Evolutionary conservation across 2,888 invertebrate genomes (phyloP).

Genomic region (Hydroisotoma schaefferi): DNA sequence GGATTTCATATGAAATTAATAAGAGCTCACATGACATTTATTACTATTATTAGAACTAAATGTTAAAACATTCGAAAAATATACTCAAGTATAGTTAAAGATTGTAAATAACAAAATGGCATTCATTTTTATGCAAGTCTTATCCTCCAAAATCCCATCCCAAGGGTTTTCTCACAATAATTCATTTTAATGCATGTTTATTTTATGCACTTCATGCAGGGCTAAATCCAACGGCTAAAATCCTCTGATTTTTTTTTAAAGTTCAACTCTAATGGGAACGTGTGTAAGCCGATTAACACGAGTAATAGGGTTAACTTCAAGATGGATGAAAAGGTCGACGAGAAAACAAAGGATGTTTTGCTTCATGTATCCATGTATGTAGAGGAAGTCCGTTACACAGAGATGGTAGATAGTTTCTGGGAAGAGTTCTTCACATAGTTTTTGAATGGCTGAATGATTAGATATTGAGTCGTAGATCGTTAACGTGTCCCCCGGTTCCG

Average conservation of each 20-base stretch:
- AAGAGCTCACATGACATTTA: too few species aligned
- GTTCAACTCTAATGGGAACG: slow-evolving; percentile 35
- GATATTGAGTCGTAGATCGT: slow-evolving; percentile 45
- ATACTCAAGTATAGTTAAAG: too few species aligned
- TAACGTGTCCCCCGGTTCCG: slow-evolving; percentile 42
- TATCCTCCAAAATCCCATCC: background rate
- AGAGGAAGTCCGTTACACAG: slow-evolving; percentile 45
- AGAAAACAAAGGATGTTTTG: slow-evolving; percentile 45
- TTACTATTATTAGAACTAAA: too few species aligned
- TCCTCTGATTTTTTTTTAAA: background rate
- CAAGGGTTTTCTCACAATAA: background rate
- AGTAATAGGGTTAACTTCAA: slow-evolving; percentile 42
- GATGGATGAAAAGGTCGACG: slow-evolving; percentile 44
- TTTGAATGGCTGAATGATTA: slow-evolving; percentile 41
- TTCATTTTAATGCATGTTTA: background rate
- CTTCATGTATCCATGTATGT: slow-evolving; percentile 48
- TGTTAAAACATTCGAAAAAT: too few species aligned
- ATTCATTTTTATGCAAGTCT: background rate
- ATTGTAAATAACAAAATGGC: slow-evolving; percentile 3
- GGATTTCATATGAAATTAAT: too few species aligned
- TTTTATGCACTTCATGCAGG: too few species aligned
- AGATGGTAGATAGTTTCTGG: slow-evolving; percentile 46
- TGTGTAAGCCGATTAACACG: slow-evolving; percentile 45
- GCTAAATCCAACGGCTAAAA: too few species aligned
- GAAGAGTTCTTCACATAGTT: slow-evolving; percentile 43